Evolutionary conservation across 2,797 vertebrate genomes (phyloP), one percentile per base, ranked within the genome.

Genomic region (Pangasius krempfi): DNA sequence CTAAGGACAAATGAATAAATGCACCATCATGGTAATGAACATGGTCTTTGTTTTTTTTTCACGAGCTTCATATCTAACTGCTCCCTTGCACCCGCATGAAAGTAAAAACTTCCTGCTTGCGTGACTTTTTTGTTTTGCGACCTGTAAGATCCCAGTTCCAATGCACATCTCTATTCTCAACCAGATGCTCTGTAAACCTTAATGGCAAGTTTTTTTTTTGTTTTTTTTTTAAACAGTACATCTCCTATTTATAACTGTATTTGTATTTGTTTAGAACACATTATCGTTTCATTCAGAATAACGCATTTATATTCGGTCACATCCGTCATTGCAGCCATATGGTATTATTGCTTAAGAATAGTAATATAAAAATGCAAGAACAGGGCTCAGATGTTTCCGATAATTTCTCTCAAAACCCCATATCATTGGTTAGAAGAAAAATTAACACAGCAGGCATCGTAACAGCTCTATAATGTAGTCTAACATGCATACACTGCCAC

Each of bases 381-480:
- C 20, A 73, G 70, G 18, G 37, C 37, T 10, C 18, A 70, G 40
- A 73, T 7, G 13, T 9, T 54, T 54, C 25, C 0, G 16, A 79
- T 20, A 9, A 79, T 18, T 18, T 30, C 47, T 20, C 27, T 33
- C n/a, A 30, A 20, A 79, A 6, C n/a, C 20, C 5, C 10, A 18
- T 9, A 18, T 27, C 50, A 50, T 12, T n/a, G 22, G 12, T 47
- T 13, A 80, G 30, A 56, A 56, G 30, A 58, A 18, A 58, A 30
- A 68, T 68, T 44, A 89, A 75, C 83, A 78, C 60, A 73, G 44
- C 47, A 87, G 81, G 56, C 84, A 86, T 85, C 44, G 83, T 62
- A 82, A 86, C 78, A 78, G 27, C 64, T 80, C 68, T 80, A 50
- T 86, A 76, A 86, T 62, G n/a, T 83, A 73, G 58, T 54, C 40